These are phyloP conservation scores for Megaleporinus macrocephalus DNA, from an alignment of 2,113 vertebrate species.

Conservation along the genomic window DNA sequence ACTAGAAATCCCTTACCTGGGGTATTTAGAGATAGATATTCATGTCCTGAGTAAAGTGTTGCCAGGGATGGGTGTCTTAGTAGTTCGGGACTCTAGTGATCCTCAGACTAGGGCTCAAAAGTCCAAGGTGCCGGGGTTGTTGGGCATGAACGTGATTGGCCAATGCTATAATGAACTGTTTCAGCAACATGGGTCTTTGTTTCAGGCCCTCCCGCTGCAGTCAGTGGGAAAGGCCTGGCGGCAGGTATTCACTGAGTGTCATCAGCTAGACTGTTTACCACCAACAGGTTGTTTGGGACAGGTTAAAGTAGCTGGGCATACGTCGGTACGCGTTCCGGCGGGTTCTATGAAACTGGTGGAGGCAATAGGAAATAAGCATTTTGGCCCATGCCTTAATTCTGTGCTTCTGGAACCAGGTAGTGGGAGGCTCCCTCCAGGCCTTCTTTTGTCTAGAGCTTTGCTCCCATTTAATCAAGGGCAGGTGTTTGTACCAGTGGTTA, in stretches of 20 bases:
- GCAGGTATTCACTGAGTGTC: neutral
- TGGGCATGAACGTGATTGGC: conserved; percentile 23
- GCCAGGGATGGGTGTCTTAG: conserved; percentile 11
- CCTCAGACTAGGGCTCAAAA: neutral
- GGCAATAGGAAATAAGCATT: no score
- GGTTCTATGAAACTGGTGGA: neutral
- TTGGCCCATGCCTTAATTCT: neutral
- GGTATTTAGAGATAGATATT: conserved; percentile 26
- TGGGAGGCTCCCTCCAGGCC: no score
- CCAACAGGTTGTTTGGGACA: no score
- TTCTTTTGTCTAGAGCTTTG: no score
- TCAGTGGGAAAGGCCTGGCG: neutral
- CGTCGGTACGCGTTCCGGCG: neutral
- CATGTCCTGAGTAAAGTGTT: neutral
- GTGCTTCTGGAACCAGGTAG: neutral
- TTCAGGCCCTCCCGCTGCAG: neutral
- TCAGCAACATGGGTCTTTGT: neutral
- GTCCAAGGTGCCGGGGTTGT: conserved; percentile 1
- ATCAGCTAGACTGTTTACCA: neutral
- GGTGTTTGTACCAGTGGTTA: no score
- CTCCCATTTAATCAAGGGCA: no score
- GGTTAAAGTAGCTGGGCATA: neutral
- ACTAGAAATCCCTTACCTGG: neutral
- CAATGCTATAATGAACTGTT: conserved; percentile 29
- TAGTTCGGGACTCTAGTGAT: neutral